These are phyloP conservation scores for Otus sunia DNA, from an alignment of 2,113 vertebrate genomes.

Conservation along the genomic window DNA sequence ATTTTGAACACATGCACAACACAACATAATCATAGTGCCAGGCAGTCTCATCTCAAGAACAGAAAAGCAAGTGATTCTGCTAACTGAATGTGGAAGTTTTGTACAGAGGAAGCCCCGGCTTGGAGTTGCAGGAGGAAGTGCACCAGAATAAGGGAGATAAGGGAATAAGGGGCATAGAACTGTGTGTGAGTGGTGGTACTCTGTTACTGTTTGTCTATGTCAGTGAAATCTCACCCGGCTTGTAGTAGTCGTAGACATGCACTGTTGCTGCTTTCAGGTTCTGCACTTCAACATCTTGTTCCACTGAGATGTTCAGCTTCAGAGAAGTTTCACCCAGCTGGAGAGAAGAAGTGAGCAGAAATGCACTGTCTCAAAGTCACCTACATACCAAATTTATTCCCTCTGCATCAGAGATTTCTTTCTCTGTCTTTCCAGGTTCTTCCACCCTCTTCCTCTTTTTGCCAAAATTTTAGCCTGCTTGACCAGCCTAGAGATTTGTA, in stretches of 20 bases:
- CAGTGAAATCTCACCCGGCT: conserved; percentile 20
- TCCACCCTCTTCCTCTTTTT: background rate
- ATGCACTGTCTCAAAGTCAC: background rate
- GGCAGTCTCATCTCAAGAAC: background rate
- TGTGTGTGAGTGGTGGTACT: background rate
- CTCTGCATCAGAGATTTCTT: background rate
- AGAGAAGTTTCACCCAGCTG: background rate
- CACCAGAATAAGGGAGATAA: background rate
- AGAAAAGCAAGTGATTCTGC: background rate
- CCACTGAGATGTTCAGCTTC: conserved; percentile 37
- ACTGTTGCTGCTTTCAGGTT: conserved; percentile 49
- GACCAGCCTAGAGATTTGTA: background rate
- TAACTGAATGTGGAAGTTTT: background rate
- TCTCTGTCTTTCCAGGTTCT: background rate
- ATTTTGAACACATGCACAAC: background rate
- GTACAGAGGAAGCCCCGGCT: background rate
- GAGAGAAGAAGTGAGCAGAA: background rate
- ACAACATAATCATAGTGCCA: background rate
- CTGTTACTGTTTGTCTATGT: background rate
- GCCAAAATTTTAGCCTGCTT: background rate
- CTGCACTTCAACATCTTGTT: conserved; percentile 38
- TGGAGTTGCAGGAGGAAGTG: background rate
- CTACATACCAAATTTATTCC: background rate
- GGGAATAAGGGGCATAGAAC: background rate
- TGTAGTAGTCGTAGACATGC: conserved; percentile 41